Evolutionary conservation across 2,797 vertebrate genomes (phyloP).

Genomic region (Anguilla megastoma): DNA sequence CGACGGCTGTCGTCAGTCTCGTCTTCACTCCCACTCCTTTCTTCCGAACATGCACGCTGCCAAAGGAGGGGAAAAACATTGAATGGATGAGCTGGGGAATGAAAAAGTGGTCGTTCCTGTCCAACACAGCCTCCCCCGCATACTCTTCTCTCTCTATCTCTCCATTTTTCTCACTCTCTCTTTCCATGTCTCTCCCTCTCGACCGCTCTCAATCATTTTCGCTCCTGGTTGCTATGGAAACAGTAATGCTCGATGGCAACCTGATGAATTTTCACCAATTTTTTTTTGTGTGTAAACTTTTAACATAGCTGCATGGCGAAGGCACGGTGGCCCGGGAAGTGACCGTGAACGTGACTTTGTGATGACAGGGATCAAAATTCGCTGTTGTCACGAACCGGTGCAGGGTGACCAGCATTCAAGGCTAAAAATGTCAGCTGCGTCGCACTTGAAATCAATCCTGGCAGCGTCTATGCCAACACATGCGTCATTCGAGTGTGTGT

Average conservation of each 20-base stretch:
- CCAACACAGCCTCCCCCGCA: constrained; percentile 21
- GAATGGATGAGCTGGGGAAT: background rate
- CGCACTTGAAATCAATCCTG: constrained; percentile 16
- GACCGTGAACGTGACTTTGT: background rate
- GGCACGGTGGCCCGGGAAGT: background rate
- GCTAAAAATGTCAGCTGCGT: constrained; percentile 18
- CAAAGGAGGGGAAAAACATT: constrained; percentile 35
- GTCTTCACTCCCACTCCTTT: constrained; percentile 17
- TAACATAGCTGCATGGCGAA: constrained; percentile 5
- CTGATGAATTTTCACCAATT: constrained; percentile 39
- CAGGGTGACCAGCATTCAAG: constrained; percentile 1
- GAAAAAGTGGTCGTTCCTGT: constrained; percentile 21
- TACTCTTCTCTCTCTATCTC: constrained; percentile 33
- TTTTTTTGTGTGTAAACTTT: constrained; percentile 23
- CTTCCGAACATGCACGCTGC: constrained; percentile 26
- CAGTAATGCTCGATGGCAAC: constrained; percentile 56
- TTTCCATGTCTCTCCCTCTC: constrained; percentile 31
- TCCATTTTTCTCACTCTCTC: constrained; percentile 40
- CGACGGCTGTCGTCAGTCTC: constrained; percentile 28
- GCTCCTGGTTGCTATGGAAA: constrained; percentile 66
- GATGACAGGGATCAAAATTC: background rate
- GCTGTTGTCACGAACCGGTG: background rate
- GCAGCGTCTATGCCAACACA: constrained; percentile 15
- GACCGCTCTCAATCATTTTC: constrained; percentile 40
- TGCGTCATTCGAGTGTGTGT: constrained; percentile 18